Evolutionary conservation across 2,113 vertebrate genomes (phyloP).

Genomic region (Fulica atra): DNA sequence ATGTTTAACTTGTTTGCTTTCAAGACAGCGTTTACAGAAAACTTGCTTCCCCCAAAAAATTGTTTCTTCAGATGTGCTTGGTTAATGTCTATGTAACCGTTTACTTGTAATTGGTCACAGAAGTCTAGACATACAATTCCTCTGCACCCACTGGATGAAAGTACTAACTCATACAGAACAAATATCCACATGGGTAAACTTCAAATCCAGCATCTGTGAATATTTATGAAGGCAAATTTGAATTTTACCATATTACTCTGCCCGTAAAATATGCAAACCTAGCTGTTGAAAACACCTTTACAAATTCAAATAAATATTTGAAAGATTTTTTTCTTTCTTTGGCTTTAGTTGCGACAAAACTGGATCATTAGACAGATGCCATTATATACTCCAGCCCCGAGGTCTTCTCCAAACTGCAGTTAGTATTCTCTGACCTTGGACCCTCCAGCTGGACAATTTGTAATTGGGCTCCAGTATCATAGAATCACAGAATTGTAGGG

Average conservation of each 20-base stretch:
- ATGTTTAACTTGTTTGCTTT: not conserved
- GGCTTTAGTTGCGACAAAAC: not conserved
- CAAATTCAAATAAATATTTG: not conserved
- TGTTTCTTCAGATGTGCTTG: not conserved
- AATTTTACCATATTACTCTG: not conserved
- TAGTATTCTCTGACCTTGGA: not conserved
- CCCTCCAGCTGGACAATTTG: not conserved
- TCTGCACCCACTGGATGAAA: not conserved
- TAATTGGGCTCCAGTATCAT: not conserved
- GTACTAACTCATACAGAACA: not conserved
- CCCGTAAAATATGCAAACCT: not conserved
- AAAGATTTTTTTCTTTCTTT: not conserved
- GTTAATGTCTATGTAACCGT: not conserved
- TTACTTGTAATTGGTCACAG: constrained; percentile 21
- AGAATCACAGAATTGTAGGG: too few species aligned
- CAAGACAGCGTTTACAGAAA: not conserved
- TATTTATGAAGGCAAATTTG: constrained; percentile 17
- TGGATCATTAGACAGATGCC: not conserved
- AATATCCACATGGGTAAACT: not conserved
- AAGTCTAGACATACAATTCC: not conserved
- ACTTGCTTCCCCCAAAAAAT: not conserved
- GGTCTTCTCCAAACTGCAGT: not conserved
- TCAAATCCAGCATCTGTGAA: not conserved
- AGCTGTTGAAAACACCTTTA: not conserved
- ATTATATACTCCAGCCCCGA: not conserved